Conservation (phyloP, 2,888 invertebrate genomes). For the Polydrusus cervinus region DNA sequence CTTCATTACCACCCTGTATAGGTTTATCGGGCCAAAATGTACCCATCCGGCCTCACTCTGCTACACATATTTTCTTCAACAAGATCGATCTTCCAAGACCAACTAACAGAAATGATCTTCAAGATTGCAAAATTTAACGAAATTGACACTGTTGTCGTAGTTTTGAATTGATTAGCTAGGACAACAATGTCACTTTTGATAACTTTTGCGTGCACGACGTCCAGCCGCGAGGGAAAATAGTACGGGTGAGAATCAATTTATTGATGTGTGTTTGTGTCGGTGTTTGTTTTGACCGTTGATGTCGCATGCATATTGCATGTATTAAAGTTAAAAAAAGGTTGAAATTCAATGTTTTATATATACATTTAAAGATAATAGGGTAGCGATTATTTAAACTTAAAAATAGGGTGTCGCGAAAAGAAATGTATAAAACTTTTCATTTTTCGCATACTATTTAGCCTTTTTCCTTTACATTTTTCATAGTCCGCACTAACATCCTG, state of each 20-base stretch:
- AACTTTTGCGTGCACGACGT: conserved; percentile 56
- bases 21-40: too few relatives aligned
- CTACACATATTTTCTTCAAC: too few relatives aligned
- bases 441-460: too few relatives aligned
- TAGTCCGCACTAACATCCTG: too few relatives aligned
- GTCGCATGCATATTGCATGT: conserved; percentile 6
- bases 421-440: too few relatives aligned
- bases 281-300: conserved; percentile 24
- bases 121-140: conserved; percentile 59
- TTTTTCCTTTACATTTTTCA: too few relatives aligned
- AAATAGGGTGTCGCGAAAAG: too few relatives aligned
- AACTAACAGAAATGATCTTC: conserved; percentile 13
- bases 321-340: background rate
- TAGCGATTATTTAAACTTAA: too few relatives aligned
- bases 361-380: background rate
- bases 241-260: conserved; percentile 25
- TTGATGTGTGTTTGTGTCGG: conserved; percentile 1
- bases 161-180: conserved; percentile 62
- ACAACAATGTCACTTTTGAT: conserved; percentile 64
- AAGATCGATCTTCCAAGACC: background rate
- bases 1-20: too few relatives aligned
- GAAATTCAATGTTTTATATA: too few relatives aligned
- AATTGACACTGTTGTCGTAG: conserved; percentile 65
- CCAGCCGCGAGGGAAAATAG: conserved; percentile 1
- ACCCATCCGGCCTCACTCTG: too few relatives aligned